Evolutionary conservation across 2,888 invertebrate species (phyloP), one percentile per base, ranked within the genome.

Genomic region (Tetanocera ferruginea): DNA sequence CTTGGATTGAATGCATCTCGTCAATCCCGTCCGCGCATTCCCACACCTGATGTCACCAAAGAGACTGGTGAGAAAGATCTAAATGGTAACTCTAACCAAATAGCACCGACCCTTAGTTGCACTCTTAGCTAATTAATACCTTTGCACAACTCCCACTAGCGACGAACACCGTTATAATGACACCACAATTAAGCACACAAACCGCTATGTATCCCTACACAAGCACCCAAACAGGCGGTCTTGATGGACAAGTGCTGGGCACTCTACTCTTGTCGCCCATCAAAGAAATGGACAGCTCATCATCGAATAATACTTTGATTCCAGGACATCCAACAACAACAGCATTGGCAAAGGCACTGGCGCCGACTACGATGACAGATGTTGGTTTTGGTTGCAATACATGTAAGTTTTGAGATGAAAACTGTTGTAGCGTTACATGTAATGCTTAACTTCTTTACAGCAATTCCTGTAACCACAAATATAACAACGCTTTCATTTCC

Each of bases 21-120:
- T 69, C 94, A 94, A 86, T 94, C 94, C 86, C 92, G 96, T 76
- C 96, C 96, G n/a, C 92, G 96, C 74, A 96, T 97, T 83, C 96
- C 96, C 55, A 96, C 96, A 8, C 96, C 96, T 0, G 96, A 96
- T 88, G 95, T 95, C 8, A 94, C 95, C 49, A 96, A 95, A 89
- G 96, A 96, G 88, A 93, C 93, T 28, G 91, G 93, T 78, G 94
- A 95, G 83, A 92, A 94, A 76, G 95, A 95, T 85, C 93, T 70
- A 34, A 83, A 82, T 80, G 83, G 93, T 86, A 91, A 93, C 76
- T 94, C 62, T 81, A 73, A 57, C 79, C 11, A 43, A 1, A 5
- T 76, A 78, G 28, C 79, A 78, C 76, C 43, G 14, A 43, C 14
- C 55, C 64, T 11, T 64, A 73, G 51, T 51, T 66, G 82, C 86